A percentile compares a stretch with the other conserved stretches of the same genome.
phyloP scores from a whole-genome alignment of 2,113 vertebrate genomes.

The Meleagris gallopavo region DNA sequence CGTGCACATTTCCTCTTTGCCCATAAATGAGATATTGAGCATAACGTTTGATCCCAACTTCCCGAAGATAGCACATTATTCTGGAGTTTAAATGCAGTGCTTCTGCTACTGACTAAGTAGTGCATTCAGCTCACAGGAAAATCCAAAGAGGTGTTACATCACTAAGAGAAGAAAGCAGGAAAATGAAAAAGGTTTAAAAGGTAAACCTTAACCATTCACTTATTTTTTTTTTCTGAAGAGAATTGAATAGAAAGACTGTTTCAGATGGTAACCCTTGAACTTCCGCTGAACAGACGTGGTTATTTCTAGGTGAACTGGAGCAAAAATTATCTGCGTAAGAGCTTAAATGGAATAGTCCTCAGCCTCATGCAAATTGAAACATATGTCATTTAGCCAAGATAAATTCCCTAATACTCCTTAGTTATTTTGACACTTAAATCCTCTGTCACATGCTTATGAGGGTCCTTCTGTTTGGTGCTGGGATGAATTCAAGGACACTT shows the following conservation, averaged over 20 bases:
- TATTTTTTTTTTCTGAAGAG: neutral
- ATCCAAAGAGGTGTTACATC: neutral
- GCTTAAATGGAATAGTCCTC: slow-evolving; percentile 34
- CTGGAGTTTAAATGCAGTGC: slow-evolving; percentile 39
- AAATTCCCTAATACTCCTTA: slow-evolving; percentile 62
- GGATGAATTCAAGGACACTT: slow-evolving; percentile 1
- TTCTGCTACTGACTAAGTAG: slow-evolving; percentile 12
- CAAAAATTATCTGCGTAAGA: slow-evolving; percentile 22
- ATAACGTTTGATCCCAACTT: slow-evolving; percentile 11
- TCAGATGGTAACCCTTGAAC: neutral
- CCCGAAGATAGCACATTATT: slow-evolving; percentile 37
- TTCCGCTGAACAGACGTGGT: neutral
- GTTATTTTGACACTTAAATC: slow-evolving; percentile 61
- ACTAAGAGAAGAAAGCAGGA: neutral
- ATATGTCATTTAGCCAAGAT: slow-evolving; percentile 58
- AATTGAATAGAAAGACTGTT: neutral
- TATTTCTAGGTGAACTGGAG: neutral
- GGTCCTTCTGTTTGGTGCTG: slow-evolving; percentile 11
- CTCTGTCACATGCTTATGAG: neutral
- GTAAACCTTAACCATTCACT: neutral
- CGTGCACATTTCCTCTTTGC: neutral
- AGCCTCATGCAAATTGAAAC: slow-evolving; percentile 52
- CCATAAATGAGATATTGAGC: slow-evolving; percentile 14
- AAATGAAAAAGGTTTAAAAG: neutral
- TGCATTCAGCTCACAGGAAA: slow-evolving; percentile 24